Evolutionary conservation across 1,140 invertebrate species (phyloP).

Genomic region (Cyrtorhinus lividipennis): DNA sequence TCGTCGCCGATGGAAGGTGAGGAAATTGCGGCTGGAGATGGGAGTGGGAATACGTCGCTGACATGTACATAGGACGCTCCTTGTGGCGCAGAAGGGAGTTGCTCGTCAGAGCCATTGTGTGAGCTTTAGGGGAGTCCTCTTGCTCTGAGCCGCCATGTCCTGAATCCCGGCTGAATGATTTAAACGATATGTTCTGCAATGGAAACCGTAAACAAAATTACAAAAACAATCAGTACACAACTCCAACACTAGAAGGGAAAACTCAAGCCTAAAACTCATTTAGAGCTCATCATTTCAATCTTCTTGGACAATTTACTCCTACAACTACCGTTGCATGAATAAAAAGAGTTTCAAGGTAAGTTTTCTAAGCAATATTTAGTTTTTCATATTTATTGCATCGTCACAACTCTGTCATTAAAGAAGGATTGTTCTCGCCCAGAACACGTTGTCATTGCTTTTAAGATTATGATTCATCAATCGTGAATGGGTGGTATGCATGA

Average conservation of each 20-base stretch:
- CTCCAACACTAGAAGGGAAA: background rate
- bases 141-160: slow-evolving; percentile 47
- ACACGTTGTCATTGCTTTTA: no score
- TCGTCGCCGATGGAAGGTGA: slow-evolving; percentile 14
- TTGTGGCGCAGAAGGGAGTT: slow-evolving; percentile 17
- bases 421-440: no score
- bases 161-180: slow-evolving; percentile 47
- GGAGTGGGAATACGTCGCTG: slow-evolving; percentile 21
- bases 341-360: no score
- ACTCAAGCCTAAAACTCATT: background rate
- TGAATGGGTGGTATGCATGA: no score
- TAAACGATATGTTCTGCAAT: slow-evolving; percentile 55
- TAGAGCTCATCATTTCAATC: background rate
- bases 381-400: no score
- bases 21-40: slow-evolving; percentile 20
- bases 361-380: no score
- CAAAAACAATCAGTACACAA: background rate
- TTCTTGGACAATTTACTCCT: no score
- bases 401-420: no score
- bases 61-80: slow-evolving; percentile 20
- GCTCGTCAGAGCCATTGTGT: slow-evolving; percentile 33
- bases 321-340: no score
- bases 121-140: slow-evolving; percentile 44
- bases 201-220: slow-evolving; percentile 26
- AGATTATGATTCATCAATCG: no score